A percentile compares a stretch with the other conserved stretches of the same genome.
Evolutionary conservation across 2,797 vertebrate genomes (phyloP).

Genomic region (Zalophus californianus): DNA sequence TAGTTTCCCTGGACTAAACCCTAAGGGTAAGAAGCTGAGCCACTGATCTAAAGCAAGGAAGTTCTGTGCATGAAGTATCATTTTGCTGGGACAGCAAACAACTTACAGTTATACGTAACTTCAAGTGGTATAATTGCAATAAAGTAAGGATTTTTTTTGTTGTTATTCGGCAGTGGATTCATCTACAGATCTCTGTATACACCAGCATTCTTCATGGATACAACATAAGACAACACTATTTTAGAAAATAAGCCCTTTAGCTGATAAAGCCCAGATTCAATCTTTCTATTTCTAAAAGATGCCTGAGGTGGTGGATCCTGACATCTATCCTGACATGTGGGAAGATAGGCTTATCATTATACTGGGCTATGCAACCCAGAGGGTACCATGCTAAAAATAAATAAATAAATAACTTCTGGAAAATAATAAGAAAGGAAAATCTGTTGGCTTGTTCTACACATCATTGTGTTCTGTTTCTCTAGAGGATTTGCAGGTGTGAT

Average conservation of each 20-base stretch:
- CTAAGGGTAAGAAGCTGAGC: neutral
- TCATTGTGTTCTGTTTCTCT: constrained; percentile 19
- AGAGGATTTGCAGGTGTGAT: constrained; percentile 59
- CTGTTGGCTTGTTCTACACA: constrained; percentile 37
- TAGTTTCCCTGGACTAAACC: neutral
- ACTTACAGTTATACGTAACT: neutral
- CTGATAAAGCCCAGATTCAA: constrained; percentile 69
- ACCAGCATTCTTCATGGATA: constrained; percentile 29
- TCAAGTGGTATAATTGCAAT: neutral
- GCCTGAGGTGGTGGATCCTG: constrained; percentile 12
- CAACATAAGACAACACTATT: constrained; percentile 54
- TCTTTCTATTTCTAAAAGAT: constrained; percentile 74
- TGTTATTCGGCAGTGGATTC: neutral
- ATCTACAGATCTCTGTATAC: neutral
- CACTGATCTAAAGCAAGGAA: neutral
- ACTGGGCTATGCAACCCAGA: constrained; percentile 56
- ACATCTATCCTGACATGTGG: constrained; percentile 55
- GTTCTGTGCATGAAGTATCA: neutral
- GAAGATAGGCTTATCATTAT: constrained; percentile 70
- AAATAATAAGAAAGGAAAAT: constrained; percentile 72
- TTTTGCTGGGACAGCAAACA: neutral
- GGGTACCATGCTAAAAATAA: neutral
- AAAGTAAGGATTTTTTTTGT: neutral
- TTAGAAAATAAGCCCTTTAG: constrained; percentile 69
- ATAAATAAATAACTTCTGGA: neutral